phyloP scores from a whole-genome alignment of 1,140 invertebrate genomes.

The Aphaenogaster floridana region DNA sequence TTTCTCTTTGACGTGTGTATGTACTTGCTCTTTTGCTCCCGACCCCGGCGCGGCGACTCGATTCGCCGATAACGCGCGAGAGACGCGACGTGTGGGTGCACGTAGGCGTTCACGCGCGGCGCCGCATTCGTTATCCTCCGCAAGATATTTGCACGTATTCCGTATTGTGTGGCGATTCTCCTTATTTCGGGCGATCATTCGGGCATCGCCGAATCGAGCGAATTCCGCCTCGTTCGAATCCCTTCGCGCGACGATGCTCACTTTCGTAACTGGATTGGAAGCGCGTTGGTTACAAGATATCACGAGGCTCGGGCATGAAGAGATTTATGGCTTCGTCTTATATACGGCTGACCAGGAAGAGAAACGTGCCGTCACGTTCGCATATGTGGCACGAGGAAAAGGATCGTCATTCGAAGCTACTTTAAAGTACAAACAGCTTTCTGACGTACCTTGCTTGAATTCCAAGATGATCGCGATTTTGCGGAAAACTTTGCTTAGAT shows the following conservation, averaged over 20 bases:
- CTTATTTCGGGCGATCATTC: not conserved
- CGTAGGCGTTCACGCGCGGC: not conserved
- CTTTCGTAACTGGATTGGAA: slow-evolving; percentile 76
- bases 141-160: not conserved
- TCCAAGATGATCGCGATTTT: slow-evolving; percentile 20
- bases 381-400: slow-evolving; percentile 57
- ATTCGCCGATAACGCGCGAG: not conserved
- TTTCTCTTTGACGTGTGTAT: not conserved
- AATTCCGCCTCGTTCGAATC: slow-evolving; percentile 28
- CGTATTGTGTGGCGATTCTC: not conserved
- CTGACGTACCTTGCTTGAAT: slow-evolving; percentile 14
- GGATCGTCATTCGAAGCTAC: slow-evolving; percentile 64
- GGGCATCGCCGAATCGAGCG: not conserved
- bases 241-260: slow-evolving; percentile 39
- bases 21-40: not conserved
- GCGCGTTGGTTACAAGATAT: slow-evolving; percentile 63
- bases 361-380: slow-evolving; percentile 74
- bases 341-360: slow-evolving; percentile 74
- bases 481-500: not conserved
- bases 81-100: not conserved
- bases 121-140: not conserved
- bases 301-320: slow-evolving; percentile 62
- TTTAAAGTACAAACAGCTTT: slow-evolving; percentile 34
- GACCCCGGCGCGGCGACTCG: not conserved
- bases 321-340: slow-evolving; percentile 75